These are phyloP conservation scores for Ichneumoninae sp. DNA, from an alignment of 2,888 invertebrate species.

Conservation along the genomic window DNA sequence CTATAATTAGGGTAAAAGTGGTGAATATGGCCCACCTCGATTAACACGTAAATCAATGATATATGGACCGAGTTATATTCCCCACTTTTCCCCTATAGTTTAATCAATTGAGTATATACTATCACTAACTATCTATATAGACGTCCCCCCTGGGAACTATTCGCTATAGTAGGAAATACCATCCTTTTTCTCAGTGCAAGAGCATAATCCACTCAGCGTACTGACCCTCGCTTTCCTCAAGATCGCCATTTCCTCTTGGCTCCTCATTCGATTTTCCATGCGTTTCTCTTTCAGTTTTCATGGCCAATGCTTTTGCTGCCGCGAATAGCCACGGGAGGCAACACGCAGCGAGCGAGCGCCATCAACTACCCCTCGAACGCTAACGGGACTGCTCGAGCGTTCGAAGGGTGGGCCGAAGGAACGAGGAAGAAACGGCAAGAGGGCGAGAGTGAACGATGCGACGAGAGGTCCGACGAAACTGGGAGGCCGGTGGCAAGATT, in stretches of 20 bases:
- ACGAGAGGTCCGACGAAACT: conserved; percentile 60
- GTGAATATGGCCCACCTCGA: too few species aligned
- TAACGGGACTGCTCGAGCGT: conserved; percentile 34
- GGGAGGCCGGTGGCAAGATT: conserved; percentile 75
- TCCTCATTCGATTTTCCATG: conserved; percentile 20
- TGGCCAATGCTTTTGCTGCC: conserved; percentile 62
- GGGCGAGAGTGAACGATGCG: neutral
- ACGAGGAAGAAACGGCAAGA: conserved; percentile 13
- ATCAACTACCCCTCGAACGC: conserved; percentile 45
- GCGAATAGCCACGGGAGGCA: conserved; percentile 35
- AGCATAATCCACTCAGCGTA: conserved; percentile 28
- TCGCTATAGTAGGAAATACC: too few species aligned
- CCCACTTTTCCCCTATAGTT: too few species aligned
- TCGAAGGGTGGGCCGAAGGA: conserved; percentile 25
- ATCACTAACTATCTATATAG: too few species aligned
- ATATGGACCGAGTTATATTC: too few species aligned
- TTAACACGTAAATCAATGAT: too few species aligned
- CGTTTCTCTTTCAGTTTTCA: conserved; percentile 58
- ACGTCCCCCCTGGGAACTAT: too few species aligned
- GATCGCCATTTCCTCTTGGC: conserved; percentile 10
- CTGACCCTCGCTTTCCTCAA: conserved; percentile 6
- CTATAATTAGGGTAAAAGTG: too few species aligned
- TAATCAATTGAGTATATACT: too few species aligned
- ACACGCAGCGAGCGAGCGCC: conserved; percentile 22
- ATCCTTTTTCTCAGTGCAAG: neutral